phyloP scores from a whole-genome alignment of 2,888 invertebrate species.

The Gnatocerus cornutus region DNA sequence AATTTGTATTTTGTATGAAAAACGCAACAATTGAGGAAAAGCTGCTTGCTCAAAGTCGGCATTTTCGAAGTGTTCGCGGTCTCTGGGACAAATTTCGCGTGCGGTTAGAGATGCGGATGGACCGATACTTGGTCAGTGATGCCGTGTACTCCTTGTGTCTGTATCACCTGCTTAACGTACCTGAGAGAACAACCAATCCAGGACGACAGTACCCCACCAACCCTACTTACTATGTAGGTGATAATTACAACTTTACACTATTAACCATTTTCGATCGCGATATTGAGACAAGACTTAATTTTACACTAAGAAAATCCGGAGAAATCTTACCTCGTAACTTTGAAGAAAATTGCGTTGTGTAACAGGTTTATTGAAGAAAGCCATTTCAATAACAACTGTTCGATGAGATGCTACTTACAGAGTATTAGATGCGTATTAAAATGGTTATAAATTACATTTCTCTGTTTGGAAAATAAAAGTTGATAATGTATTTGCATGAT shows the following conservation, averaged over 20 bases:
- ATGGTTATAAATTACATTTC: conserved; percentile 26
- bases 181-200: conserved; percentile 62
- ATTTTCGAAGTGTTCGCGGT: conserved; percentile 36
- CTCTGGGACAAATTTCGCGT: conserved; percentile 48
- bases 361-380: conserved; percentile 16
- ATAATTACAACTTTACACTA: conserved; percentile 59
- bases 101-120: conserved; percentile 57
- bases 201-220: conserved; percentile 56
- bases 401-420: conserved; percentile 30
- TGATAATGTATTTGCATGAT: conserved; percentile 24
- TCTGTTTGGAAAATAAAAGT: conserved; percentile 15
- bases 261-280: conserved; percentile 24
- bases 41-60: neutral
- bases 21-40: conserved; percentile 21
- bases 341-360: neutral
- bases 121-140: conserved; percentile 64
- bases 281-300: too few species aligned
- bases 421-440: conserved; percentile 23
- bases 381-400: conserved; percentile 1
- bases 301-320: too few species aligned
- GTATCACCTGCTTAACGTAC: conserved; percentile 66
- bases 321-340: too few species aligned
- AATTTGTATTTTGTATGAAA: conserved; percentile 39
- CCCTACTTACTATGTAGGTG: conserved; percentile 58
- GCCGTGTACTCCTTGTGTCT: conserved; percentile 61